Base-by-base conservation (phyloP, 2,797 vertebrate species). In the Tarsius wallacei region DNA sequence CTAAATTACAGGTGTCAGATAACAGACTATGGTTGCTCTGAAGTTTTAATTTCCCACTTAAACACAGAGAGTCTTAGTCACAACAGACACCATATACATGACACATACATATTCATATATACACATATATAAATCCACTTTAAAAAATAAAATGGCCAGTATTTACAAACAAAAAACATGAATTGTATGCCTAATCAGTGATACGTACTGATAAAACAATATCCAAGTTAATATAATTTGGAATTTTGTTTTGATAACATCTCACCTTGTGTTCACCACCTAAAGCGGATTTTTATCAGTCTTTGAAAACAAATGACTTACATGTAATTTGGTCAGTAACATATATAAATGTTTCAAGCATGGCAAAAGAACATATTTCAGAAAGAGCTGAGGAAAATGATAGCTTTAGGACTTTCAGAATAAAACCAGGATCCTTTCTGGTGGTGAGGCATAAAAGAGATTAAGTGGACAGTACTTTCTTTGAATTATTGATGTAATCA, bases 401-500 rank as follows among this genome's bases (percentile, higher is more conserved):
- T 51, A 76, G 91, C 97, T 98, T 87, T 83, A 98, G 93, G 97
- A 96, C 93, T 97, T 84, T 14, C 51, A 89, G 96, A 96, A 97
- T 85, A 97, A 96, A 97, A 95, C 80, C 85, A 96, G 87, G 91
- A 90, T 97, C 95, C 91, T 90, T 95, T 96, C 94, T 93, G 82
- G 93, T 70, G 73, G 97, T 98, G 96, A 97, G 70, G 76, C 90
- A 68, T 71, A 87, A 97, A 98, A 97, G 98, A 96, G 84, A 98
- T 98, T 97, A 98, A 98, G 96, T 95, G 97, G 98, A 97, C 17
- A 42, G 96, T 78, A 93, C 95, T 98, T 97, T 95, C 97, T 95
- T 87, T 98, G 98, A 99, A 99, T 98, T 98, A 98, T 89, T 98
- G 97, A 98, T 98, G 93, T 82, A 98, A 98, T 98, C 98, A 98